Base-by-base conservation (phyloP, 2,113 vertebrate genomes). In the Rhagologus leucostigma region DNA sequence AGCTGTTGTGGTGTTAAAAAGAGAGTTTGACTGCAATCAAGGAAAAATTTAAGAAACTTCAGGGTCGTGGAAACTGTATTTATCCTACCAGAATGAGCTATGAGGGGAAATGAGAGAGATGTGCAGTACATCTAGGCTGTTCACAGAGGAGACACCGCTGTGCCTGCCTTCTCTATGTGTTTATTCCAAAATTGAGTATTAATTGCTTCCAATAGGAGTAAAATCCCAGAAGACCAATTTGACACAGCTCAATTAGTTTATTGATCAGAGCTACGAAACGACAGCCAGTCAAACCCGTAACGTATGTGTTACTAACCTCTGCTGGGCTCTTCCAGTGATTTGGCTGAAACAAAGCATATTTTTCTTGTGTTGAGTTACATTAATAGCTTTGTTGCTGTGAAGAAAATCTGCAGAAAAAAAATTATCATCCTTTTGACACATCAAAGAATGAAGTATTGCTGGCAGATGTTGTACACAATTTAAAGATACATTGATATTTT, bases 171-270 rank as follows among this genome's bases (percentile, higher is more conserved):
- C 57, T 75, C 44, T 85, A 44, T 2, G 1, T 41, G n/a, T 83
- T 90, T 60, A 56, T 80, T 92, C 70, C 55, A 73, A 92, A 93
- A 90, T 16, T 74, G 59, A 84, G 21, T 39, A 62, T 85, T 63
- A 95, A 88, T 84, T 86, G 53, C 74, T 84, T 90, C 64, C 88
- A 96, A 83, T 55, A 86, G 23, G 37, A 90, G 50, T 55, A 92
- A 94, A 94, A 92, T 71, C 88, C 92, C 92, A 70, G 83, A 94
- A 92, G 90, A 77, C 55, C 68, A 90, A 86, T 95, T 59, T 77
- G 75, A 80, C 59, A 86, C 68, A 80, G 94, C 55, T 97, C 83
- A 95, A 85, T 93, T 95, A 95, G 67, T 88, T 93, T 88, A 96
- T 96, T 93, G 96, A 96, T 95, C 68, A 88, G 71, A 69, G 50